A percentile compares a stretch with the other conserved stretches of the same genome.
Conservation (phyloP, 1,140 invertebrate genomes). For the Ericerus pela region DNA sequence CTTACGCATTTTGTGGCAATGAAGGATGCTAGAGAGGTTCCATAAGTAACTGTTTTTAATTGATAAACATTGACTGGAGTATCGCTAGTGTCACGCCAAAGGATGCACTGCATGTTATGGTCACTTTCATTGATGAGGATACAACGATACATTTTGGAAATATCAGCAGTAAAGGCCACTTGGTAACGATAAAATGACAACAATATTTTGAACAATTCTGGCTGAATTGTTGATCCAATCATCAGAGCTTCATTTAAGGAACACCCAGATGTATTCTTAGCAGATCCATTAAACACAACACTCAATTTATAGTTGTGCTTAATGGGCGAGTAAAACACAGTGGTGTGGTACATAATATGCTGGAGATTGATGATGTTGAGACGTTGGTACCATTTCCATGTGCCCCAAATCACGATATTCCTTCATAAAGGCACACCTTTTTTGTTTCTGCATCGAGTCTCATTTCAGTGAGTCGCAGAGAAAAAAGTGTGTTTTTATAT, state of each 20-base stretch:
- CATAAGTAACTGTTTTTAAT: conserved; percentile 11
- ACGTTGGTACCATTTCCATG: too few species aligned
- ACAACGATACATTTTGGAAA: background rate
- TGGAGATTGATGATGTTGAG: too few species aligned
- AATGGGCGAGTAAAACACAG: too few species aligned
- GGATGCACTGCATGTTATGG: background rate
- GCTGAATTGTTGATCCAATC: background rate
- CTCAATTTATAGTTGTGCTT: too few species aligned
- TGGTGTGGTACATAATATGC: too few species aligned
- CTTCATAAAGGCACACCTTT: too few species aligned
- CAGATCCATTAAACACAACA: too few species aligned
- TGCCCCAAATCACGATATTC: too few species aligned
- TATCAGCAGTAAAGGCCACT: background rate
- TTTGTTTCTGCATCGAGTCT: too few species aligned
- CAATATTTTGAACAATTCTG: background rate
- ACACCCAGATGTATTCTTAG: too few species aligned
- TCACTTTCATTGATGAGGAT: background rate
- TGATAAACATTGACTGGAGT: background rate
- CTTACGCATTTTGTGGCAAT: background rate
- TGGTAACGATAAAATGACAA: background rate
- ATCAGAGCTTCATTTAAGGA: background rate
- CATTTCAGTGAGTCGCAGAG: too few species aligned
- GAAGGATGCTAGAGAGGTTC: background rate
- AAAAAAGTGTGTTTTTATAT: too few species aligned
- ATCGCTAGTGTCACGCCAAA: background rate